Evolutionary conservation across 2,797 vertebrate genomes (phyloP), one percentile per base, ranked within the genome.

Genomic region (Sebastes oblongus): DNA sequence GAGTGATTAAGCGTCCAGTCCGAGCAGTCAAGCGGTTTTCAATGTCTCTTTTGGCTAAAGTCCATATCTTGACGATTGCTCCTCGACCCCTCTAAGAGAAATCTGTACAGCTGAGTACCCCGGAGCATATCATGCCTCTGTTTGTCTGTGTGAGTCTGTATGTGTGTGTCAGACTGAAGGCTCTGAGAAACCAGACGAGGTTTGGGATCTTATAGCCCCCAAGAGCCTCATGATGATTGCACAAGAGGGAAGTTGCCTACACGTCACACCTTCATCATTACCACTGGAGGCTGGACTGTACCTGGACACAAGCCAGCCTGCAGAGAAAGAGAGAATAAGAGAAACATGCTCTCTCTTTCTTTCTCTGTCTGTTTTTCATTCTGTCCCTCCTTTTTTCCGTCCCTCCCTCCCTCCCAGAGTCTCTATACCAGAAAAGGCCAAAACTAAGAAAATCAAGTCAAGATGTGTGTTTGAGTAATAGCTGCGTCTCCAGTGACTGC

Each of bases 161-260:
- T 24, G 14, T 27, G 39, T 50, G 16, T 66, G 16, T 66, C 81
- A 81, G 79, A 74, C 78, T 65, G 72, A 24, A 89, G 86, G 76
- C 80, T 91, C 89, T 91, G 88, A 87, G 89, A 92, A 91, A 89
- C 81, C 90, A 94, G 91, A 91, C 80, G 91, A 88, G 80, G 78
- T 56, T 84, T 81, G 77, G 77, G 86, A 81, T 90, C 89, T 93
- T 93, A 94, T 93, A 94, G 90, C 87, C 88, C 93, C 87, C 72
- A n/a, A 27, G 77, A 91, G 91, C 55, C 79, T 86, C 84, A 20
- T 66, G 34, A 50, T 39, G 86, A 83, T 95, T 95, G 83, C 93
- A 82, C 93, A 95, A 95, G 76, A 69, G 81, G 74, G 75, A 89
- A 90, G 90, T 83, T 81, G 83, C 79, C 66, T 61, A 58, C 77